A percentile compares a stretch with the other conserved stretches of the same genome.
Conservation (phyloP, 2,113 vertebrate species). For the Atrichornis clamosus region DNA sequence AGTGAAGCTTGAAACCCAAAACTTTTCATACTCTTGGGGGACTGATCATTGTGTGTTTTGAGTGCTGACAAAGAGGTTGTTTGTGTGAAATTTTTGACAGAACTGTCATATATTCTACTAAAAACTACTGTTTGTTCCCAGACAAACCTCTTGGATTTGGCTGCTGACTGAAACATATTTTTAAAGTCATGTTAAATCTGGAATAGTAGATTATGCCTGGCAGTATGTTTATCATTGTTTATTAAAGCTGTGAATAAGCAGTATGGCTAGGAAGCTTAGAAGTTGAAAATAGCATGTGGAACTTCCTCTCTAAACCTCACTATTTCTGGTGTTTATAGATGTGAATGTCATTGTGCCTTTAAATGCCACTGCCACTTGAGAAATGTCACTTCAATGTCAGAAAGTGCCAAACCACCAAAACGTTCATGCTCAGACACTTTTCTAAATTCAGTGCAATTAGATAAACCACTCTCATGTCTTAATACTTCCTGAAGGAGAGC, state of each 20-base stretch:
- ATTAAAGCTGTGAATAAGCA: conserved; percentile 30
- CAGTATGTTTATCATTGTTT: conserved; percentile 14
- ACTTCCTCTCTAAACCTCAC: conserved; percentile 34
- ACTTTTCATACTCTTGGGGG: neutral
- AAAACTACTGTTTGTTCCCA: neutral
- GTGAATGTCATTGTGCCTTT: neutral
- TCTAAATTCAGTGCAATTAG: neutral
- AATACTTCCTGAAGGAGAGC: neutral
- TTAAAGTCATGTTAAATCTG: neutral
- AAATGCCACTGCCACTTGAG: conserved; percentile 1
- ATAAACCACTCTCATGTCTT: neutral
- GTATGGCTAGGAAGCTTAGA: neutral
- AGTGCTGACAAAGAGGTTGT: neutral
- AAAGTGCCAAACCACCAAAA: neutral
- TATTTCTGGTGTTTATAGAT: neutral
- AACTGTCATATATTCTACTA: neutral
- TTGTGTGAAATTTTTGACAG: neutral
- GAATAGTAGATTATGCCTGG: conserved; percentile 3
- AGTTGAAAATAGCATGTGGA: conserved; percentile 13
- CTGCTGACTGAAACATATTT: neutral
- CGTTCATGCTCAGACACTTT: neutral
- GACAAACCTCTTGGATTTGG: neutral
- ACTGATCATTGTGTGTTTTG: neutral
- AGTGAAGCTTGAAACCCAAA: neutral
- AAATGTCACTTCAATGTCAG: neutral